Conservation (phyloP, 1,140 invertebrate genomes). For the Hycleus phaleratus region DNA sequence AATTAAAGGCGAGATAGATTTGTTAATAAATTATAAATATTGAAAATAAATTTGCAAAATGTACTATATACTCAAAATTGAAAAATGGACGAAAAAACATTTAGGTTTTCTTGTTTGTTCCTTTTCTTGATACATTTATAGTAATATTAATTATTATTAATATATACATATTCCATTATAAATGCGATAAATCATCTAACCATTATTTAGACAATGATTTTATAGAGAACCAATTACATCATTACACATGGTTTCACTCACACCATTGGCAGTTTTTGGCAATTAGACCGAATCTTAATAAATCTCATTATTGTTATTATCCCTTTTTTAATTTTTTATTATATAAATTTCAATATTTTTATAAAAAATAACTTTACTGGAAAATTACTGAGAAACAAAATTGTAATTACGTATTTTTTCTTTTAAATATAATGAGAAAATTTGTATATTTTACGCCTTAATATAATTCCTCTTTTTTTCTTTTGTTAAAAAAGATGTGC, state of each 20-base stretch:
- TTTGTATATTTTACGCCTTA: neutral
- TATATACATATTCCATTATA: conserved; percentile 29
- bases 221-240: conserved; percentile 6
- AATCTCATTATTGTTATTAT: too few species aligned
- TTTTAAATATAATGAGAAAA: conserved; percentile 4
- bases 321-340: neutral
- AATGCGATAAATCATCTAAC: conserved; percentile 14
- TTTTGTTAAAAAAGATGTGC: neutral
- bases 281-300: conserved; percentile 33
- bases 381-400: conserved; percentile 15
- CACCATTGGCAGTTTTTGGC: conserved; percentile 38
- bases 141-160: neutral
- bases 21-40: conserved; percentile 11
- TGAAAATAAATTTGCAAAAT: neutral
- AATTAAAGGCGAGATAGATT: conserved; percentile 4
- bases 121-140: conserved; percentile 24
- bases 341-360: conserved; percentile 15
- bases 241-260: conserved; percentile 23
- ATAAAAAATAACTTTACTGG: conserved; percentile 13
- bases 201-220: neutral
- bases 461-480: neutral
- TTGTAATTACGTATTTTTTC: conserved; percentile 6
- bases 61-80: conserved; percentile 31
- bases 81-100: conserved; percentile 34
- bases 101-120: conserved; percentile 20